Conservation (phyloP, 2,888 invertebrate genomes). For the Apotomis capreana region DNA sequence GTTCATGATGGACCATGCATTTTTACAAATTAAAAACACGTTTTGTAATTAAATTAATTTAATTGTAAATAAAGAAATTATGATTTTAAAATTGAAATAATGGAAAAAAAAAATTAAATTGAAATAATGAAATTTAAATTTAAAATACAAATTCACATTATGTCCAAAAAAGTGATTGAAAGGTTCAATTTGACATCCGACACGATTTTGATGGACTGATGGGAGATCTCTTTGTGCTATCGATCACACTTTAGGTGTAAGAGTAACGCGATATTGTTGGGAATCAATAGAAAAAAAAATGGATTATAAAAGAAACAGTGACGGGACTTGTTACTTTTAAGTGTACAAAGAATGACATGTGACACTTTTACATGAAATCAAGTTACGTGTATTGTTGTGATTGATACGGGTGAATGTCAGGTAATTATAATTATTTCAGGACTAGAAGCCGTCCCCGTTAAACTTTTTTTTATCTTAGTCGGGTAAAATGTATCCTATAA, state of each 20-base stretch:
- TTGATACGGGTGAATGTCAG: neutral
- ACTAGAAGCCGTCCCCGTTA: neutral
- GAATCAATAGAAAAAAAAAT: conserved; percentile 10
- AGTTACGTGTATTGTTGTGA: neutral
- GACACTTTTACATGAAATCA: neutral
- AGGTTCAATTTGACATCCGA: conserved; percentile 30
- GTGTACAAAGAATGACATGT: conserved; percentile 11
- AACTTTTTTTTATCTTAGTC: no score
- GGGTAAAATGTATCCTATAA: no score
- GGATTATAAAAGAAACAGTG: neutral
- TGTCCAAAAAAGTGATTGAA: neutral
- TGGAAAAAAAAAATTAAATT: no score
- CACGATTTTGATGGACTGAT: conserved; percentile 12
- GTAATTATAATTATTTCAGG: neutral
- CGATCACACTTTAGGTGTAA: conserved; percentile 32
- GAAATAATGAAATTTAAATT: no score
- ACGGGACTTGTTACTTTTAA: neutral
- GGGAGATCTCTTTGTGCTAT: neutral
- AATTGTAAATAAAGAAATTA: no score
- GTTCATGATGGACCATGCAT: no score
- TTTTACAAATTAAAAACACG: no score
- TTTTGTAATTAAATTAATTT: no score
- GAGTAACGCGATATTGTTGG: conserved; percentile 28
- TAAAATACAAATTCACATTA: no score
- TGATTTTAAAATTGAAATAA: no score